These are phyloP conservation scores for Mormyrus lacerda DNA, from an alignment of 2,113 vertebrate species.

Conservation along the genomic window DNA sequence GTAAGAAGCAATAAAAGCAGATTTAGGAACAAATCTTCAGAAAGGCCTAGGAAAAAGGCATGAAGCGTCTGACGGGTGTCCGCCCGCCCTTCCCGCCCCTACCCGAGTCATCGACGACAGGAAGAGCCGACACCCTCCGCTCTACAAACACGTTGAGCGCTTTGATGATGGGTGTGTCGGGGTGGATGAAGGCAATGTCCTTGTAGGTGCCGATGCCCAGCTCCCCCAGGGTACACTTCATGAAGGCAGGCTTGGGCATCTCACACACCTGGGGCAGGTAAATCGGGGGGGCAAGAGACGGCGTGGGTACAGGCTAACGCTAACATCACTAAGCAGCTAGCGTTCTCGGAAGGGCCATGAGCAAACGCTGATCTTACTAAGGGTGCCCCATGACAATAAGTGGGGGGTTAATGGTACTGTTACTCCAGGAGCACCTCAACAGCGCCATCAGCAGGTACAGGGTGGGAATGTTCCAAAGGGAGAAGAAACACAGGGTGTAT, in stretches of 20 bases:
- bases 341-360: background rate
- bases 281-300: background rate
- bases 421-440: background rate
- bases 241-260: constrained; percentile 98
- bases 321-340: background rate
- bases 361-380: background rate
- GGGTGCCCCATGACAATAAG: background rate
- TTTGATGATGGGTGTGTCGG: constrained; percentile 95
- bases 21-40: background rate
- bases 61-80: background rate
- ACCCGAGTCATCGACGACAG: constrained; percentile 92
- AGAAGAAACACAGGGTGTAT: background rate
- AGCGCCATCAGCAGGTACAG: background rate
- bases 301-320: background rate
- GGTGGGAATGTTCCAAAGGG: background rate
- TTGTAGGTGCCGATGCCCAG: constrained; percentile 92
- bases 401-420: background rate
- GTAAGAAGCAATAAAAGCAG: constrained; percentile 34
- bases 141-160: constrained; percentile 96
- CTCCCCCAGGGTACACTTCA: constrained; percentile 87
- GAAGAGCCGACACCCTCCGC: constrained; percentile 86
- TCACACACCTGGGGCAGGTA: constrained; percentile 74
- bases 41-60: background rate
- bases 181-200: constrained; percentile 93
- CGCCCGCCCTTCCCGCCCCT: background rate